Conservation (phyloP, 2,113 vertebrate species). For the Peromyscus leucopus region DNA sequence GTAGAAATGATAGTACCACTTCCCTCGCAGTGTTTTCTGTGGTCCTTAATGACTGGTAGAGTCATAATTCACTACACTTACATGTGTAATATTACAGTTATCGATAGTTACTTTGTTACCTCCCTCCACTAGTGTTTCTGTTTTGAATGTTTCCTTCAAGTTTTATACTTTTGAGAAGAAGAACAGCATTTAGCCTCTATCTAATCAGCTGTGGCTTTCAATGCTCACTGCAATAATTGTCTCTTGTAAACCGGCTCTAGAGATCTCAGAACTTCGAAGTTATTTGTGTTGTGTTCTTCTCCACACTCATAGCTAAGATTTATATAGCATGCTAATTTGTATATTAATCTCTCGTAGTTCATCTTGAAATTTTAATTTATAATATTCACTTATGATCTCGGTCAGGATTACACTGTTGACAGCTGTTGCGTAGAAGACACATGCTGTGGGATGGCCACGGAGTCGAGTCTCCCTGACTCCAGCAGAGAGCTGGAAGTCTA, state of each 20-base stretch:
- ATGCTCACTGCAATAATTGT: not conserved
- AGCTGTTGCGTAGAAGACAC: not conserved
- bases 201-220: not conserved
- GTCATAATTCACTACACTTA: not conserved
- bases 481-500: constrained; percentile 20
- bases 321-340: constrained; percentile 54
- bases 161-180: not conserved
- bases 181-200: not conserved
- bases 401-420: constrained; percentile 4
- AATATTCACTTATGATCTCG: constrained; percentile 15
- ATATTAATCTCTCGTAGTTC: constrained; percentile 17
- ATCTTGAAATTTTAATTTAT: not conserved
- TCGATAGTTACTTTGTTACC: not conserved
- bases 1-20: not conserved
- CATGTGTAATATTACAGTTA: not conserved
- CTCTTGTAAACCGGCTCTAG: constrained; percentile 15
- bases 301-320: constrained; percentile 35
- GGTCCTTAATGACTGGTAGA: not conserved
- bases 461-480: not conserved
- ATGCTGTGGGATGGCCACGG: not conserved
- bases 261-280: constrained; percentile 3
- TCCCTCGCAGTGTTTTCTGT: not conserved
- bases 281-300: constrained; percentile 38
- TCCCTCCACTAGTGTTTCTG: not conserved
- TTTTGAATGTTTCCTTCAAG: not conserved